Conservation (phyloP, 2,797 vertebrate species). For the Varecia variegata region DNA sequence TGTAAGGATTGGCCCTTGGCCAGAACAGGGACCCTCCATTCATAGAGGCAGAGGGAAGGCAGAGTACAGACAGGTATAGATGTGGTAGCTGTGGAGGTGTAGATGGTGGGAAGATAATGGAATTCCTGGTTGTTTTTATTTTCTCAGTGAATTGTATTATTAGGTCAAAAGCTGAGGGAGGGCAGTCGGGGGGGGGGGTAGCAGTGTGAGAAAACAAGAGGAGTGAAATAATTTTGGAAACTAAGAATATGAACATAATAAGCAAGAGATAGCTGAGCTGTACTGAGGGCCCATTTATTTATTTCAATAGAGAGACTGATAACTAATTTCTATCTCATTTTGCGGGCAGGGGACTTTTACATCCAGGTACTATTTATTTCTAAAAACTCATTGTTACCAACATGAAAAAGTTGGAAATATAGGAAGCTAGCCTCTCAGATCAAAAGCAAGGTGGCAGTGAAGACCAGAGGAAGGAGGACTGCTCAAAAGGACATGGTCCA, state of each 20-base stretch:
- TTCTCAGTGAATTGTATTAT: not conserved
- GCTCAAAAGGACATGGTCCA: not conserved
- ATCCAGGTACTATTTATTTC: not conserved
- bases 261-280: not conserved
- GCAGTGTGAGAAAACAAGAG: conserved; percentile 19
- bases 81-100: not conserved
- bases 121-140: not conserved
- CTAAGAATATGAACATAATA: conserved; percentile 3
- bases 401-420: not conserved
- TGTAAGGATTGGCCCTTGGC: not conserved
- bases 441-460: not conserved
- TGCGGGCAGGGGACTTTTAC: not conserved
- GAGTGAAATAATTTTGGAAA: conserved; percentile 26
- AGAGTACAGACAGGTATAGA: not conserved
- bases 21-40: not conserved
- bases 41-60: not conserved
- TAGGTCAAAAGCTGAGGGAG: not conserved
- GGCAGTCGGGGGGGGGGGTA: not conserved
- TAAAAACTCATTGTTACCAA: not conserved
- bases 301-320: not conserved
- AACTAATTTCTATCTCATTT: conserved; percentile 16
- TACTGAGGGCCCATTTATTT: not conserved
- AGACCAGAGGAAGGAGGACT: not conserved
- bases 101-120: not conserved
- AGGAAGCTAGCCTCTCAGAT: not conserved